Evolutionary conservation across 2,888 invertebrate genomes (phyloP), one percentile per base, ranked within the genome.

Genomic region (Papilio gigon): DNA sequence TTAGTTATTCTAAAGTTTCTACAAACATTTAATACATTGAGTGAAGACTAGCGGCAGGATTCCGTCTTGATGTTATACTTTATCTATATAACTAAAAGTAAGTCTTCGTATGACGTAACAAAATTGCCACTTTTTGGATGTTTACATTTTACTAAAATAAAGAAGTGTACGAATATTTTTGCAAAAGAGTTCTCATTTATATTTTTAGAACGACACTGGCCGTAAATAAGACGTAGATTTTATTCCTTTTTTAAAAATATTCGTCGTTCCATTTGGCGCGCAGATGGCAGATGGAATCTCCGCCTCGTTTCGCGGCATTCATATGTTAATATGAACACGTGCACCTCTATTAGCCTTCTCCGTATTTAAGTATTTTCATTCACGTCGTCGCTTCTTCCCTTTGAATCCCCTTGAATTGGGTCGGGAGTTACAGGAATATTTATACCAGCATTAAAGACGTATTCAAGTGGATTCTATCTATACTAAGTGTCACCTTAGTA

Each of bases 281-380:
- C 42, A 22, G 58, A 60, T 65, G 59, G 4, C 9, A 47, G 47
- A 47, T 50, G 64, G 64, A 11, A 60, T 65, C 59, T 27, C 37
- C 35, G 14, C 17, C 35, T 60, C 64, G 50, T 50, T 50, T 40
- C 50, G 14, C 25, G 50, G 59, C 64, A 68, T 68, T 68, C 68
- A 68, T 42, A 65, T 68, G 68, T 40, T 50, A 68, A 68, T 68
- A 20, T 37, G 64, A 22, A 59, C 68, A 65, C 68, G 68, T 53
- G 37, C 44, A 44, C 40, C 63, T 59, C 44, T 59, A 64, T 68
- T 64, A 59, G 58, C 68, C 47, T 44, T 22, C 58, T 61, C n/a
- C 59, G 25, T 59, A 68, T 64, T 68, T 42, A 58, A 58, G 63
- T 58, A 68, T 68, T 65, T 59, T 17, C 64, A 65, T 68, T 60